phyloP scores from a whole-genome alignment of 2,797 vertebrate genomes.

The Meriones psammophilus region DNA sequence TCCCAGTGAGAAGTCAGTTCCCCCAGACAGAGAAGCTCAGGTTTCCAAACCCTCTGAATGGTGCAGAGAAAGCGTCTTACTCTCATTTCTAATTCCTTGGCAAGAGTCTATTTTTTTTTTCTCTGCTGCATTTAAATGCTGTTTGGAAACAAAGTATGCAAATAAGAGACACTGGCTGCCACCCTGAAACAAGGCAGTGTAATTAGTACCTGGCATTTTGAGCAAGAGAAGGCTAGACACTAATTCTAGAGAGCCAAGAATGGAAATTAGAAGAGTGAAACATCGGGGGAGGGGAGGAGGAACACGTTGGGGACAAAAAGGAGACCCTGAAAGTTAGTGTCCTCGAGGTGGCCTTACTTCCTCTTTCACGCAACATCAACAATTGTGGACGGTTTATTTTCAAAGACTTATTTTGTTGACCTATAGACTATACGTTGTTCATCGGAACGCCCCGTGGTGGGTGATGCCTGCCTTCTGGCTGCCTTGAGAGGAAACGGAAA shows the following conservation, averaged over 20 bases:
- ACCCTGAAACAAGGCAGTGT: constrained; percentile 25
- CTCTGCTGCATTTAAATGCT: constrained; percentile 50
- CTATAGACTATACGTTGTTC: background rate
- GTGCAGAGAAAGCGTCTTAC: background rate
- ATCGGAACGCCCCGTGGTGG: background rate
- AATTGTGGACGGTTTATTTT: background rate
- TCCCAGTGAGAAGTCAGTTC: background rate
- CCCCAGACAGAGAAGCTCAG: background rate
- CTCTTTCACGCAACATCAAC: background rate
- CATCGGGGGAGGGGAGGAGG: background rate
- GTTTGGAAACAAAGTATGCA: constrained; percentile 52
- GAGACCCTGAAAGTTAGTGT: constrained; percentile 23
- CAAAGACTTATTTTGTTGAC: background rate
- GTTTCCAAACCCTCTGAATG: constrained; percentile 27
- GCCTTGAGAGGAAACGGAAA: constrained; percentile 29
- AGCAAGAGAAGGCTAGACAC: constrained; percentile 66
- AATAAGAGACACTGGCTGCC: constrained; percentile 27
- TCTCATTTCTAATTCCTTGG: constrained; percentile 10
- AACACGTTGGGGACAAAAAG: constrained; percentile 34
- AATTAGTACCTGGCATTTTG: constrained; percentile 73
- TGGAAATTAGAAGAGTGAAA: constrained; percentile 34
- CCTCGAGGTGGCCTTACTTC: background rate
- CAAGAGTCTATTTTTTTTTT: constrained; percentile 71
- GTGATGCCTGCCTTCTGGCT: background rate
- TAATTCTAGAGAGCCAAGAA: constrained; percentile 71